Evolutionary conservation across 2,888 invertebrate genomes (phyloP), one percentile per base, ranked within the genome.

Genomic region (Lamellibrachia columna): DNA sequence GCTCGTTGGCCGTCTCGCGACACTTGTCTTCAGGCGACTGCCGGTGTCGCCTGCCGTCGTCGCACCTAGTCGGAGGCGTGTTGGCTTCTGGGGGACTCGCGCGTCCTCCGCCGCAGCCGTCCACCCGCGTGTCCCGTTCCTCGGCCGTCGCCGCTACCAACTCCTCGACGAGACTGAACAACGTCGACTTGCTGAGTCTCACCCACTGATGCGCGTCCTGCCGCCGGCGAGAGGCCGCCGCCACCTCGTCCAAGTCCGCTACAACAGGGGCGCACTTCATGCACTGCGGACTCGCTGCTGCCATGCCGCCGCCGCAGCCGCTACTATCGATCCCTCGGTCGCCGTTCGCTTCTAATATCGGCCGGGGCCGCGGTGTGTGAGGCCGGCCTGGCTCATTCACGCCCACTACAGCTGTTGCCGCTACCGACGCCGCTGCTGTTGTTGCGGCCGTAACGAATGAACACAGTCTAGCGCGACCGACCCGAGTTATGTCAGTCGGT

Each of bases 151-250:
- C 75, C 75, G 75, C 75, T 6, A 75, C 75, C 22, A 75, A 75
- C 75, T 75, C 75, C 75, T 75, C 75, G 75, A 75, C 75, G 75
- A 75, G 75, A 75, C 22, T 75, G 75, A 75, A 75, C 22, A 75
- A n/a, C 15, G 75, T 75, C 22, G 75, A 75, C 75, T 75, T 75
- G n/a, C 75, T 75, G 75, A 75, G 75, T 15, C 75, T 75, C 75
- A 75, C 75, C 75, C 75, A 75, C 75, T 75, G 75, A n/a, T 75
- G 75, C 75, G 75, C 75, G 75, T 75, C 75, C 75, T 75, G 75
- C 75, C 75, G 75, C 75, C 75, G 75, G 22, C 75, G 75, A 75
- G 75, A 15, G 75, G 75, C 75, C 75, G 22, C 75, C 15, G 75
- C 75, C 40, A 40, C 40, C 75, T 75, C 75, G 75, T 22, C 75